Evolutionary conservation across 2,113 vertebrate species (phyloP).

Genomic region (Neogobius melanostomus): DNA sequence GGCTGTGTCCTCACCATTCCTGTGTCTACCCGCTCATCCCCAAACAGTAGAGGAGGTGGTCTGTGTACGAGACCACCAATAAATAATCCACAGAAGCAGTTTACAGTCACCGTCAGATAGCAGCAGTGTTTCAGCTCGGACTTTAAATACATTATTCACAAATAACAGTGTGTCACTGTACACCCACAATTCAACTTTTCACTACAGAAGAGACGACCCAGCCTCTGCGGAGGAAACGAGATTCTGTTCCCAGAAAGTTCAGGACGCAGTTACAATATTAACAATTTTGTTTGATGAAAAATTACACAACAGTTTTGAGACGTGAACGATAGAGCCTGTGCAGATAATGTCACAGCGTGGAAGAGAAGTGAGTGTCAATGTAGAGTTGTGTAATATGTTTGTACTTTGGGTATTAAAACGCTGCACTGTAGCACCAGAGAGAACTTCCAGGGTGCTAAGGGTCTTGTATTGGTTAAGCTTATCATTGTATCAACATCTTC

Average conservation of each 20-base stretch:
- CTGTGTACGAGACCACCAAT: slow-evolving; percentile 60
- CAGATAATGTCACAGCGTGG: too few species aligned
- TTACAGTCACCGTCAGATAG: slow-evolving; percentile 82
- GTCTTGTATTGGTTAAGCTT: too few species aligned
- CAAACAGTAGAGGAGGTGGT: slow-evolving; percentile 48
- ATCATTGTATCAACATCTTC: too few species aligned
- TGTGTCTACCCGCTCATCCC: slow-evolving; percentile 34
- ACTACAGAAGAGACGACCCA: slow-evolving; percentile 41
- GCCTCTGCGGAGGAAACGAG: background rate
- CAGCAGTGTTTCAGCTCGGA: slow-evolving; percentile 80
- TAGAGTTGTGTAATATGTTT: too few species aligned
- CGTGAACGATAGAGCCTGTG: background rate
- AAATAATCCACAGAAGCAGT: slow-evolving; percentile 79
- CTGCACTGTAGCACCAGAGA: too few species aligned
- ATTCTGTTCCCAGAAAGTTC: background rate
- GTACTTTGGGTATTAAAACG: too few species aligned
- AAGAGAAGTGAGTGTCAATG: too few species aligned
- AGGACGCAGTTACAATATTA: slow-evolving; percentile 52
- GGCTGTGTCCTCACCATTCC: slow-evolving; percentile 58
- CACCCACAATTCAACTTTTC: slow-evolving; percentile 67
- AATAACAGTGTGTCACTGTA: slow-evolving; percentile 74
- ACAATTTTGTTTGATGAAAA: slow-evolving; percentile 25
- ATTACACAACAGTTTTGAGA: background rate
- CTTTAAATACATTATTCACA: slow-evolving; percentile 78
- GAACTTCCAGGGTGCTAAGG: too few species aligned